These are phyloP conservation scores for Heliconius hortense DNA, from an alignment of 2,888 invertebrate species.

Conservation along the genomic window DNA sequence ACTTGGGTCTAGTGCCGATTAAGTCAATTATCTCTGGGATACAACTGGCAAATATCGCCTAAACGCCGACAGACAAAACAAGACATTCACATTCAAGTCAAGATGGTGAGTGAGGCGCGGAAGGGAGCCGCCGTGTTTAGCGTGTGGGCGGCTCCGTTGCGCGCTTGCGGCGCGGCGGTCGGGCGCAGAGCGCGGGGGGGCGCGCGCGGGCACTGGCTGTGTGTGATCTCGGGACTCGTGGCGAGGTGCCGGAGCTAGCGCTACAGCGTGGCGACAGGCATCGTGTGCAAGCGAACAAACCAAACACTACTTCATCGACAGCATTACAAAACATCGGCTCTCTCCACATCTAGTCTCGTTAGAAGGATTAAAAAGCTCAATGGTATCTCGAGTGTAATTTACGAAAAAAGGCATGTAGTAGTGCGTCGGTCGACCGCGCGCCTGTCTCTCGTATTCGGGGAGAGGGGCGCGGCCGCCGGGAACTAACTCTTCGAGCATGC, in stretches of 20 bases:
- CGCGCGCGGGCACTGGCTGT: conserved; percentile 81
- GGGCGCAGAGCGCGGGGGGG: conserved; percentile 48
- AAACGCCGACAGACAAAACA: conserved; percentile 85
- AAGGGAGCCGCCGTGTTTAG: conserved; percentile 52
- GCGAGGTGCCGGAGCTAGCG: conserved; percentile 82
- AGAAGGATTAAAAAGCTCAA: conserved; percentile 82
- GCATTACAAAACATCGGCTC: conserved; percentile 82
- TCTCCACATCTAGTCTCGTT: conserved; percentile 82
- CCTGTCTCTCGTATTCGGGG: conserved; percentile 75
- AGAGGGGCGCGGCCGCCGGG: conserved; percentile 81
- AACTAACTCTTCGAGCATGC: conserved; percentile 85
- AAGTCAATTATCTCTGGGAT: conserved; percentile 99
- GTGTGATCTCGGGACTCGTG: conserved; percentile 78
- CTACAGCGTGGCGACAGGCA: conserved; percentile 83
- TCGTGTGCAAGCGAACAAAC: conserved; percentile 84
- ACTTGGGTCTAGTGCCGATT: conserved; percentile 99
- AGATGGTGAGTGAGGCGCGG: conserved; percentile 58
- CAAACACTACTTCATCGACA: conserved; percentile 83
- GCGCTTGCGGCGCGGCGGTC: conserved; percentile 53
- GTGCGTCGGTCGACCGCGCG: conserved; percentile 80
- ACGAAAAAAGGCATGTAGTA: conserved; percentile 81
- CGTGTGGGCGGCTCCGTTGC: conserved; percentile 46
- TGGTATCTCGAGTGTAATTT: conserved; percentile 79
- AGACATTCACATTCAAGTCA: conserved; percentile 81
- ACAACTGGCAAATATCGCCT: conserved; percentile 99